Evolutionary conservation across 1,140 invertebrate genomes (phyloP), one percentile per base, ranked within the genome.

Genomic region (Platyura marginata): DNA sequence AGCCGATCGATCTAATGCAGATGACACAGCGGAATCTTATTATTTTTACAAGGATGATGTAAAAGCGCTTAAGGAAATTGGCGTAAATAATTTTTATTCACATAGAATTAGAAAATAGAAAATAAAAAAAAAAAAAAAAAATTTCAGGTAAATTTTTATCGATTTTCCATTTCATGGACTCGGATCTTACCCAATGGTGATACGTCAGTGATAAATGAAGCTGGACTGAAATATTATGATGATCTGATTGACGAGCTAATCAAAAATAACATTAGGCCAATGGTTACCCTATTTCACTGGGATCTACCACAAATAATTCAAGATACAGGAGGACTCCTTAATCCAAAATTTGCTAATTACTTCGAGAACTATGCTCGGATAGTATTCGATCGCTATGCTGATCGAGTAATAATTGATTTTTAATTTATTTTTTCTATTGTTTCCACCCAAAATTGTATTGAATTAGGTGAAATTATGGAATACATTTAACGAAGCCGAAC

Each of bases 111-210:
- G 13, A 19, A 3, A n/a, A n/a, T n/a, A n/a, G n/a, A 19, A 34
- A 15, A 11, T 34, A n/a, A n/a, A 11, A n/a, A 11, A 34, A 29
- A 8, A 13, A 13, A 8, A n/a, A 3, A 23, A 22, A 33, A 21
- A 19, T 42, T 19, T 21, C 67, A 43, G 42, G 21, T 61, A 1
- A 43, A 57, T 42, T 59, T 57, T 46, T 75, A 75, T 49, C 54
- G 72, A 10, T 72, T 75, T 53, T 74, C 72, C 0, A 63, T 74
- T 29, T 67, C 70, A 13, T 72, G 70, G 70, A 32, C 67, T 0
- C 49, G 71, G 25, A 48, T 74, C 6, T 48, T 72, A 1, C 68
- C 70, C 2, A 57, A 50, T 51, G 67, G 68, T 3, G 60, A 52
- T 36, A 38, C 47, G 0, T 51, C 53, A 25, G 19, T 46, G 6